Evolutionary conservation across 2,888 invertebrate species (phyloP), one percentile per base, ranked within the genome.

Genomic region (Cacoxenus indagator): DNA sequence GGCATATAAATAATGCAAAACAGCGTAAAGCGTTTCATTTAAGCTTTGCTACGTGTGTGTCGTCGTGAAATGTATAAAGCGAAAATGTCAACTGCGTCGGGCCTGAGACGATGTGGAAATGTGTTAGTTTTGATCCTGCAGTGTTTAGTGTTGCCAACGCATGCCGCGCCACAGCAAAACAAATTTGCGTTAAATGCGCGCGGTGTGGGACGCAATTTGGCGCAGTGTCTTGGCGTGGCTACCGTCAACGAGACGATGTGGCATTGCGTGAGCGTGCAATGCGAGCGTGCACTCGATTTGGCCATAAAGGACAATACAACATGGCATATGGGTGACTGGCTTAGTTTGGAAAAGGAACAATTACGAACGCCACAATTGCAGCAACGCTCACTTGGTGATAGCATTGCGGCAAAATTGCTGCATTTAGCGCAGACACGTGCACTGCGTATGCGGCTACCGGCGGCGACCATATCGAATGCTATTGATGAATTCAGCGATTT

Each of bases 211-310:
- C 77, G 75, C 19, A 46, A 77, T 45, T 65, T 87, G 66, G 81
- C 80, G 8, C 78, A 81, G 19, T 88, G 88, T 54, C 71, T 88
- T 19, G 74, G 74, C 1, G 73, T 76, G 2, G 27, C 26, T 70
- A 14, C 37, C 1, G 37, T 8, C 37, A 37, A 37, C 5, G 51
- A 51, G 9, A 51, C 51, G 75, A 17, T 67, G 72, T 67, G 75
- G 82, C 67, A 78, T 26, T 91, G 91, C 72, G 71, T 91, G n/a
- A 88, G 88, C 67, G 86, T 85, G 68, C 85, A 87, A 72, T 82
- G 88, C 0, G 73, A 89, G 48, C 80, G 86, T 5, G 70, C 86
- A 9, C 77, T 91, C 55, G 89, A 90, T 70, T 84, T 85, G 9
- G 89, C 89, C 2, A 81, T 89, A 8, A 76, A 77, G 72, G 87